Evolutionary conservation across 1,140 invertebrate genomes (phyloP).

Genomic region (Nixonia krombeini): DNA sequence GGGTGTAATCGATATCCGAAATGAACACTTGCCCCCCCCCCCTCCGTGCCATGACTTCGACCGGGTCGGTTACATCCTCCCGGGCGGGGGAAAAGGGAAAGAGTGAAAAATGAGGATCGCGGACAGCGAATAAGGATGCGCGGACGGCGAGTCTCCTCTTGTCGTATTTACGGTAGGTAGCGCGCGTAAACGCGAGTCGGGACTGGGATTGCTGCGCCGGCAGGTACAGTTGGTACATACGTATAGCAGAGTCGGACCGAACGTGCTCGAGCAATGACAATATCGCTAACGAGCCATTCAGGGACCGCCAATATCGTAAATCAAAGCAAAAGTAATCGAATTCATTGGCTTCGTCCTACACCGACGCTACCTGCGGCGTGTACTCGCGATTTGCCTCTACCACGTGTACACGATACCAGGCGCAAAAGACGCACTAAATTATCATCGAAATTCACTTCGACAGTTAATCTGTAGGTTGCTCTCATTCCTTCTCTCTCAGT

Average conservation of each 20-base stretch:
- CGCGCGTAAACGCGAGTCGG: conserved; percentile 32
- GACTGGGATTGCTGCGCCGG: conserved; percentile 16
- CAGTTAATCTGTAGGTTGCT: conserved; percentile 2
- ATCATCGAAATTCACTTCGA: conserved; percentile 21
- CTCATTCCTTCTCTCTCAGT: neutral
- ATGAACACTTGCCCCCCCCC: too few species aligned
- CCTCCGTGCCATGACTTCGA: too few species aligned
- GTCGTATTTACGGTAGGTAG: conserved; percentile 29
- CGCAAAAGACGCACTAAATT: conserved; percentile 41
- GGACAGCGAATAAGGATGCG: too few species aligned
- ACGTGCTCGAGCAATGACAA: conserved; percentile 57
- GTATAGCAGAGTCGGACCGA: conserved; percentile 36
- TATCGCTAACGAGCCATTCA: conserved; percentile 63
- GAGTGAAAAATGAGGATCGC: conserved; percentile 17
- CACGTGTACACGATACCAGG: conserved; percentile 31
- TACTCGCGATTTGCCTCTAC: conserved; percentile 44
- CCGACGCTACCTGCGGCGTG: too few species aligned
- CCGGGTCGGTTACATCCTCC: too few species aligned
- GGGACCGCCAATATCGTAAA: conserved; percentile 59
- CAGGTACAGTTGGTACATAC: conserved; percentile 26
- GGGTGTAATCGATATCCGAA: too few species aligned
- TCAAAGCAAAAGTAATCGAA: conserved; percentile 56
- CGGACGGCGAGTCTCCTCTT: too few species aligned
- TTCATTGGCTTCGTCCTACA: conserved; percentile 31
- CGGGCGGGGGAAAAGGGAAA: neutral